Evolutionary conservation across 2,888 invertebrate species (phyloP), one percentile per base, ranked within the genome.

Genomic region (Ichneumoninae sp.): DNA sequence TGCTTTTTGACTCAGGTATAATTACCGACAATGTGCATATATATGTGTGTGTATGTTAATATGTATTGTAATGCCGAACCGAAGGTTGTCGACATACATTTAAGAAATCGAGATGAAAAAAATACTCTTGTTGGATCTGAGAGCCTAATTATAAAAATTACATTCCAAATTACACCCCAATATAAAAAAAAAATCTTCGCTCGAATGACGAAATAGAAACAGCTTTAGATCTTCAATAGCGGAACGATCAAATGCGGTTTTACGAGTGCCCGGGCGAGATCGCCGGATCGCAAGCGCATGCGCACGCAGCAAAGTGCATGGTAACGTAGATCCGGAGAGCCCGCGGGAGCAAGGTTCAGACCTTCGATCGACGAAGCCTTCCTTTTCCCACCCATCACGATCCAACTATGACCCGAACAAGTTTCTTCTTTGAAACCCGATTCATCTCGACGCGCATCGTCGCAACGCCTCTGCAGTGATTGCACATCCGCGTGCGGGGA

Each of bases 381-480:
- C 30, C 30, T 26, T 62, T 62, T 62, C 30, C 30, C 30, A 16
- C 62, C 5, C 62, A 62, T 62, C n/a, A 62, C 30, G 16, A 33
- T 62, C 26, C 62, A n/a, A 33, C 62, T n/a, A 30, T 33, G 30
- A 6, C 16, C n/a, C 26, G 33, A 30, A 62, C 62, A 13, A 33
- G 62, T 62, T 62, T 62, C 62, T 62, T 62, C 30, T 33, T 33
- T 30, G 62, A 16, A 13, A 62, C 16, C n/a, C 62, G 33, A 62
- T 62, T 10, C 13, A 33, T 6, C 57, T 26, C 66, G 62, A 3
- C 1, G n/a, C 6, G 6, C 62, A 62, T 10, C 33, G 62, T 4
- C 33, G 30, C 57, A 66, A 72, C 60, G 70, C 80, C 71, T 68
- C 44, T 47, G 62, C 70, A n/a, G 66, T 74, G 57, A 82, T 84